Conservation (phyloP, 2,113 vertebrate genomes). For the Strigops habroptila region DNA sequence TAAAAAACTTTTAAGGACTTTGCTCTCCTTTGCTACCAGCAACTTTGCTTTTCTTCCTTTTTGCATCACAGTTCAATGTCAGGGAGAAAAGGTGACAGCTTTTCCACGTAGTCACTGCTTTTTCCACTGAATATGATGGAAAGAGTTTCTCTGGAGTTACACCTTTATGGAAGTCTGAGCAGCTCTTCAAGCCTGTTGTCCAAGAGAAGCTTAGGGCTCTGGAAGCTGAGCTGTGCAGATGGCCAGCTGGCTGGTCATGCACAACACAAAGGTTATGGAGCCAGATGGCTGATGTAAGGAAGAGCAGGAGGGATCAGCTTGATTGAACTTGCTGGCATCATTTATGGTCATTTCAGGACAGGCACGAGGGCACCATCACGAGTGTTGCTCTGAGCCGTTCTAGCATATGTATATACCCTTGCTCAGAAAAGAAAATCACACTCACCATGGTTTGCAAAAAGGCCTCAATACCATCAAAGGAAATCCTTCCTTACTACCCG, state of each 20-base stretch:
- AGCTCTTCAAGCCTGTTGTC: not conserved
- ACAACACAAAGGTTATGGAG: not conserved
- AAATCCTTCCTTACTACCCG: not conserved
- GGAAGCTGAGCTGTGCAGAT: not conserved
- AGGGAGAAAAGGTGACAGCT: not conserved
- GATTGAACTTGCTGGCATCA: not conserved
- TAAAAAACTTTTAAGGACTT: not conserved
- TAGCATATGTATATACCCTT: not conserved
- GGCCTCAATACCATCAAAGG: not conserved
- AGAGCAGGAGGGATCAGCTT: not conserved
- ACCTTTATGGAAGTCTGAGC: not conserved
- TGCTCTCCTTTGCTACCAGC: not conserved
- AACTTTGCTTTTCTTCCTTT: not conserved
- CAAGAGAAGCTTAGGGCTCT: not conserved
- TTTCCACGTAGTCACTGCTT: not conserved
- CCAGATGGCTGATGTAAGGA: slow-evolving; percentile 7
- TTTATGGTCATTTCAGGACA: not conserved
- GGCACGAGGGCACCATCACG: not conserved
- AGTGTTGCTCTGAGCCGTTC: not conserved
- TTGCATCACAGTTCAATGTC: not conserved
- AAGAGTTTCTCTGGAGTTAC: not conserved
- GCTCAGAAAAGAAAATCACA: not conserved
- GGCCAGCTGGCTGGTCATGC: not conserved
- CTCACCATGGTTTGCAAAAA: not conserved
- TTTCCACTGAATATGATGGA: not conserved